Base-by-base conservation (phyloP, 2,888 invertebrate genomes). In the Rhamphomyia laevipes region DNA sequence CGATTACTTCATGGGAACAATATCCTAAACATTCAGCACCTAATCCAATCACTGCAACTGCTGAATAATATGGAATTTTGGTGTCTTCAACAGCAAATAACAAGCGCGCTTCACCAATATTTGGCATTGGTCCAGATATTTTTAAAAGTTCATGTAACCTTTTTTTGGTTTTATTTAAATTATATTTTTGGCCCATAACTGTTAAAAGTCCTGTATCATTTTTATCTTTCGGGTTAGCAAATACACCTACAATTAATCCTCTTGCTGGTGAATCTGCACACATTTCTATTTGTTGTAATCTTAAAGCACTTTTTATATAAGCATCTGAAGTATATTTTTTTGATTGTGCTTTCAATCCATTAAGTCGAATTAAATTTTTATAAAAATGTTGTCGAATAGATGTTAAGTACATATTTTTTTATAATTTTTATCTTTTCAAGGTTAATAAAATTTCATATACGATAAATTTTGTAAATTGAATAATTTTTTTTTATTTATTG, bases 11-110 rank as follows among this genome's bases (percentile, higher is more conserved):
- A 48, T 74, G 71, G 10, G 73, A 73, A 65, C 83, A 80, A 61
- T 77, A 85, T 1, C 80, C 76, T 46, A 78, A 73, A 58, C 81
- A 81, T 60, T 81, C 78, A 46, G 75, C 73, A 6, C 87, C 88
- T 35, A 89, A 70, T 15, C 86, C 85, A 15, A 82, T 81, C 7
- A 89, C 77, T 7, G 82, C 84, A 2, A 87, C 79, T 38, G 75
- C 78, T 1, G 77, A 76, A 61, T 77, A 84, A 48, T 61, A 63
- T 3, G 67, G 65, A 5, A 60, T 49, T 27, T 60, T 62, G 0
- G 62, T 61, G 1, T 74, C 72, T 56, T 82, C 81, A 27, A 84
- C 61, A 56, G 78, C 80, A 60, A 77, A 84, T 58, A 83, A 77
- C 10, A 82, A 69, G 55, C 84, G 73, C 3, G 72, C 76, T 70